A percentile compares a stretch with the other conserved stretches of the same genome.
Conservation (phyloP, 2,113 vertebrate genomes). For the Mugil cephalus region DNA sequence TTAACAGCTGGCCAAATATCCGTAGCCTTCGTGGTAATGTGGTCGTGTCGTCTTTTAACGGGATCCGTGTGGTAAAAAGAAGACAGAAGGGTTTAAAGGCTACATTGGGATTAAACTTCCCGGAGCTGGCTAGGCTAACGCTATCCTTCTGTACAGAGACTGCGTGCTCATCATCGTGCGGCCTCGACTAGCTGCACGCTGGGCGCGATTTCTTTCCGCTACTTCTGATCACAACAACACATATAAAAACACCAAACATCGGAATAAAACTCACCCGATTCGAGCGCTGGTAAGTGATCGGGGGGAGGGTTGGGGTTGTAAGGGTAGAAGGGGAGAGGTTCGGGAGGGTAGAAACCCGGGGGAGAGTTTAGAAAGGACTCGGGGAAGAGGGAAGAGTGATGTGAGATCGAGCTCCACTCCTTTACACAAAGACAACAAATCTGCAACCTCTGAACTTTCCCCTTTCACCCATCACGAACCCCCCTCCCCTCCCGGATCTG, state of each 20-base stretch:
- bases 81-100: rapidly evolving
- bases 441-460: slow-evolving; percentile 80
- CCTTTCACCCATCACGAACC: slow-evolving; percentile 65
- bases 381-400: slow-evolving; percentile 88
- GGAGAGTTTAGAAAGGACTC: slow-evolving; percentile 88
- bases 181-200: slow-evolving; percentile 67
- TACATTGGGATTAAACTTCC: slow-evolving; percentile 14
- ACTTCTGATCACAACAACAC: slow-evolving; percentile 59
- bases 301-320: slow-evolving; percentile 85
- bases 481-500: slow-evolving; percentile 1
- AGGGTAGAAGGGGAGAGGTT: slow-evolving; percentile 88
- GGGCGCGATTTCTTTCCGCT: slow-evolving; percentile 70
- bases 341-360: slow-evolving; percentile 86
- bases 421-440: slow-evolving; percentile 86
- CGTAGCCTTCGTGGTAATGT: rapidly evolving
- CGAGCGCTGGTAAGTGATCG: slow-evolving; percentile 63
- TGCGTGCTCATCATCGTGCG: slow-evolving; percentile 73
- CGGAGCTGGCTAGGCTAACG: slow-evolving; percentile 10
- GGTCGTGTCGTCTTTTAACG: rapidly evolving
- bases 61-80: rapidly evolving
- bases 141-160: slow-evolving; percentile 18
- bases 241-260: not conserved
- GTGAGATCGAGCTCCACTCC: slow-evolving; percentile 85
- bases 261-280: slow-evolving; percentile 73
- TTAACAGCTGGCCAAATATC: not conserved